These are phyloP conservation scores for Chalcosyrphus nemorum DNA, from an alignment of 2,888 invertebrate species.

Conservation along the genomic window DNA sequence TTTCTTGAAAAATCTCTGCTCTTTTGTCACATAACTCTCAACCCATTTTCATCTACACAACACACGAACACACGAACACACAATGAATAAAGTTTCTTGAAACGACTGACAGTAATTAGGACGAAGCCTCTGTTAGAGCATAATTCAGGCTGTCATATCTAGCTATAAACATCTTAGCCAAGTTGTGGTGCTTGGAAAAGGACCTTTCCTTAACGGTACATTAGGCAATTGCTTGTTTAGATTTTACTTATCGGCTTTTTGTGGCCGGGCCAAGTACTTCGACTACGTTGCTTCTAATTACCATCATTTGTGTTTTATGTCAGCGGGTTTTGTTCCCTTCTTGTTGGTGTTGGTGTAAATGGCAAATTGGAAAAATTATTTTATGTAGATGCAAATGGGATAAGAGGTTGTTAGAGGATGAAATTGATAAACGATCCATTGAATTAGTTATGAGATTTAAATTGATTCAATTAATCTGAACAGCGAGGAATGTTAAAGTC, in stretches of 20 bases:
- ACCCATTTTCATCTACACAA: neutral
- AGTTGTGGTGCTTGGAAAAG: slow-evolving; percentile 20
- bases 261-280: neutral
- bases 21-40: slow-evolving; percentile 20
- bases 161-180: slow-evolving; percentile 17
- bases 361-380: neutral
- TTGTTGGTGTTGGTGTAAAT: neutral
- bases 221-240: slow-evolving; percentile 41
- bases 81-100: slow-evolving; percentile 38
- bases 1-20: slow-evolving; percentile 48
- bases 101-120: slow-evolving; percentile 56
- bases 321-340: neutral
- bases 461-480: slow-evolving; percentile 18
- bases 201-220: slow-evolving; percentile 35
- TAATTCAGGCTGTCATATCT: slow-evolving; percentile 51
- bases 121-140: slow-evolving; percentile 36
- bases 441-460: slow-evolving; percentile 10
- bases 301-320: slow-evolving; percentile 31
- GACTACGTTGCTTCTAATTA: slow-evolving; percentile 42
- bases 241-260: slow-evolving; percentile 34
- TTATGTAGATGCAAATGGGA: neutral
- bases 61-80: neutral
- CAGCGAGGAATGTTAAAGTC: neutral
- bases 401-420: neutral
- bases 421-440: slow-evolving; percentile 19